A percentile compares a stretch with the other conserved stretches of the same genome.
phyloP scores from a whole-genome alignment of 2,888 invertebrate species.

The Metopia argyrocephala region DNA sequence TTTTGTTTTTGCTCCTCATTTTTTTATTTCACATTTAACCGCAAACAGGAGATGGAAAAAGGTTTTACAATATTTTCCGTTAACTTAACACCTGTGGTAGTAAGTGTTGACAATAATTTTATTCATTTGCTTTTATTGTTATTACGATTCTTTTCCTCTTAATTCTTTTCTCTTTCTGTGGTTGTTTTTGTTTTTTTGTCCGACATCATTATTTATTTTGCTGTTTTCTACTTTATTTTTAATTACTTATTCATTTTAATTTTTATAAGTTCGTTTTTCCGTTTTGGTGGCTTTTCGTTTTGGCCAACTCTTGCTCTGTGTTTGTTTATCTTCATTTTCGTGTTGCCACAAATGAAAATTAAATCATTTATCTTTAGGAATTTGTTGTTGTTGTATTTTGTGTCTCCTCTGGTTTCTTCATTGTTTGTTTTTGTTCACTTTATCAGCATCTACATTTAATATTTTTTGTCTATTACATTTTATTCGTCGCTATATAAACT shows the following conservation, averaged over 20 bases:
- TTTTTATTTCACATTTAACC: not conserved
- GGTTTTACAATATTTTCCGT: constrained; percentile 24
- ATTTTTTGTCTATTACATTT: constrained; percentile 19
- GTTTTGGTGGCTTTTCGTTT: constrained; percentile 45
- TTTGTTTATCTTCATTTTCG: constrained; percentile 55
- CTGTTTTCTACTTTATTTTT: constrained; percentile 41
- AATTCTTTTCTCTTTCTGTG: not conserved
- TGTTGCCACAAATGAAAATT: constrained; percentile 46
- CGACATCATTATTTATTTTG: constrained; percentile 43
- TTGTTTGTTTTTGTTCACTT: constrained; percentile 47
- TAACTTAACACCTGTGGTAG: constrained; percentile 47
- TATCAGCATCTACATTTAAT: constrained; percentile 36
- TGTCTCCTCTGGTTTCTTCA: not conserved
- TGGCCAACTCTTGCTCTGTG: constrained; percentile 35
- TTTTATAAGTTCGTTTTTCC: constrained; percentile 55
- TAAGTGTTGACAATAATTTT: constrained; percentile 44
- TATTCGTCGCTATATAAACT: constrained; percentile 28
- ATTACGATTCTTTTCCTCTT: constrained; percentile 2
- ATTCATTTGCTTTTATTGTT: constrained; percentile 20
- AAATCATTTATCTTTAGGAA: constrained; percentile 63
- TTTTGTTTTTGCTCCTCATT: no score
- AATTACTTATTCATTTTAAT: constrained; percentile 62
- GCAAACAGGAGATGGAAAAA: not conserved
- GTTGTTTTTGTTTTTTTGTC: no score
- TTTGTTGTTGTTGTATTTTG: constrained; percentile 30